Percentiles rank a stretch among this genome's conserved stretches.
phyloP scores from a whole-genome alignment of 53 echinoderm and acorn worm species.

The Glandiceps talaboti region DNA sequence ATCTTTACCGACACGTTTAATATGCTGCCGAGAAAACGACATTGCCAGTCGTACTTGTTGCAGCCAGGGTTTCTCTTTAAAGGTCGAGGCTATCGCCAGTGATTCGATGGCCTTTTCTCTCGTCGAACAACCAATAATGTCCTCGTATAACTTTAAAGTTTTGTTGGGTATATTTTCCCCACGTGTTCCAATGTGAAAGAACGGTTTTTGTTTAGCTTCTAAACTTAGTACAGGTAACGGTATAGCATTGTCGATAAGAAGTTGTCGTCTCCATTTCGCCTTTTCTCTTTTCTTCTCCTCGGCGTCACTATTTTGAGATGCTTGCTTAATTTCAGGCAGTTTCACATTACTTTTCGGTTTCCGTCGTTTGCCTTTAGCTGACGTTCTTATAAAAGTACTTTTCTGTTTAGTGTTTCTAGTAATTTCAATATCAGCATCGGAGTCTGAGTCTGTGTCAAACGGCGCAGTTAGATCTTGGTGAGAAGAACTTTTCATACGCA shows the following conservation, averaged over 20 bases:
- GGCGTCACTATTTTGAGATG: background rate
- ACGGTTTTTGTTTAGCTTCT: constrained; percentile 45
- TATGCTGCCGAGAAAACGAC: constrained; percentile 60
- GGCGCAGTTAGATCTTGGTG: background rate
- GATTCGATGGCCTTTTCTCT: constrained; percentile 84
- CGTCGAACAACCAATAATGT: constrained; percentile 61
- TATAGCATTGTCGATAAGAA: constrained; percentile 66
- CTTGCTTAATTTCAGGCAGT: constrained; percentile 6
- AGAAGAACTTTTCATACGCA: background rate
- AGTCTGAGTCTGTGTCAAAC: background rate
- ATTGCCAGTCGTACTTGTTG: constrained; percentile 78
- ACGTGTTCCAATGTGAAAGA: constrained; percentile 34
- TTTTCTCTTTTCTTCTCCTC: constrained; percentile 13
- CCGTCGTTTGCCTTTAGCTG: constrained; percentile 2
- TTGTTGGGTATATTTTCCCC: constrained; percentile 57
- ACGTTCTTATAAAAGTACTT: background rate
- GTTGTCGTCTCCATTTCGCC: constrained; percentile 40
- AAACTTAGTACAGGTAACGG: constrained; percentile 55
- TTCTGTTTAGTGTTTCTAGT: background rate
- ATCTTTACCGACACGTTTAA: constrained; percentile 31
- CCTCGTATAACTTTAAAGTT: constrained; percentile 62
- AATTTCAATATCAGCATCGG: background rate
- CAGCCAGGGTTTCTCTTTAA: constrained; percentile 88
- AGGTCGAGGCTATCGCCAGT: constrained; percentile 68
- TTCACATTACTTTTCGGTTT: background rate